These are phyloP conservation scores for Herpetotheres cachinnans DNA, from an alignment of 2,113 vertebrate genomes.

Conservation along the genomic window DNA sequence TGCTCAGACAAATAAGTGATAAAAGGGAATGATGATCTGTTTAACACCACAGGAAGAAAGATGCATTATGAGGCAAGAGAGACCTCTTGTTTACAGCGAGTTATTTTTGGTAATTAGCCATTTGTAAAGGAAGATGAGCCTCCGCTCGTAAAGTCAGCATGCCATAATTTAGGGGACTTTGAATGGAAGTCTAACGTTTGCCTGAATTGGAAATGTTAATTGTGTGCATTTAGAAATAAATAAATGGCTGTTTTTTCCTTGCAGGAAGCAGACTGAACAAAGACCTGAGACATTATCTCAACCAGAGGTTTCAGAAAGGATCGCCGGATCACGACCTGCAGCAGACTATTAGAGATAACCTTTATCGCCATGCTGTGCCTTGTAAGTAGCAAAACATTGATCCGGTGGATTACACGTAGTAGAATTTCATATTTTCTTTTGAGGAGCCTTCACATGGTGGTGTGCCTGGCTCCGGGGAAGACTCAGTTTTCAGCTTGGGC, in stretches of 20 bases:
- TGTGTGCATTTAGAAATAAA: not conserved
- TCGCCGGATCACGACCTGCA: constrained; percentile 93
- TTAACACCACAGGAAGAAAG: constrained; percentile 51
- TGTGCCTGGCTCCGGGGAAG: not conserved
- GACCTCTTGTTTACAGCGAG: constrained; percentile 53
- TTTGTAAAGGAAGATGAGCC: constrained; percentile 54
- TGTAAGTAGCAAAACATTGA: constrained; percentile 80
- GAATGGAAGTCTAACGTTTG: constrained; percentile 34
- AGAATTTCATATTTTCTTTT: not conserved
- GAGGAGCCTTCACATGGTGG: not conserved
- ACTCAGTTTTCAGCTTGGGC: not conserved
- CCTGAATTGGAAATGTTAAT: constrained; percentile 2
- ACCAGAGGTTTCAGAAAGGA: constrained; percentile 95
- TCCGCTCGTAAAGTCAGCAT: constrained; percentile 33
- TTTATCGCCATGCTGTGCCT: constrained; percentile 98
- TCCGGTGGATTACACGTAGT: not conserved
- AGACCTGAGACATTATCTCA: constrained; percentile 94
- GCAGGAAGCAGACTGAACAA: constrained; percentile 93
- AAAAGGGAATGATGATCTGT: constrained; percentile 41
- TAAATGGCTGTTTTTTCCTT: constrained; percentile 58
- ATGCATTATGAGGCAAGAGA: constrained; percentile 53
- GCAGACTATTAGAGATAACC: constrained; percentile 95
- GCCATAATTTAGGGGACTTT: constrained; percentile 45
- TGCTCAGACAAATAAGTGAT: constrained; percentile 46
- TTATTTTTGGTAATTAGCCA: constrained; percentile 67